A percentile compares a stretch with the other conserved stretches of the same genome.
Conservation (phyloP, 1,140 invertebrate genomes). For the Drosophila chauvacae region DNA sequence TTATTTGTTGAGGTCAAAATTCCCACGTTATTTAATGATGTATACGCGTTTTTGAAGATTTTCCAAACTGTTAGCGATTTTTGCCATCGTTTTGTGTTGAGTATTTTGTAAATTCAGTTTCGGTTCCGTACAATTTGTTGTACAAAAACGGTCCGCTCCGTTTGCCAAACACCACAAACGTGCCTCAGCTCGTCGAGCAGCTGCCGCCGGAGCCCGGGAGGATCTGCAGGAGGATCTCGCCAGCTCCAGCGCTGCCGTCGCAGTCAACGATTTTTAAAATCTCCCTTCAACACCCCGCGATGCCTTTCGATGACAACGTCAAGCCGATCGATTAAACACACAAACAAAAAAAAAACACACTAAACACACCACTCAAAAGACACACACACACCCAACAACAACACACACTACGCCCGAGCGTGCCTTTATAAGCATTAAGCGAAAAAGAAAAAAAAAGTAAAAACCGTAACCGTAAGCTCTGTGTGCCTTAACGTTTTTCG, state of each 20-base stretch:
- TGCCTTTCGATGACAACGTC: constrained; percentile 59
- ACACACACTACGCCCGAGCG: constrained; percentile 55
- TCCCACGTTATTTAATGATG: constrained; percentile 43
- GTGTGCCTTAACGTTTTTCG: constrained; percentile 69
- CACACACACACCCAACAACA: constrained; percentile 41
- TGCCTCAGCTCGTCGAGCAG: constrained; percentile 79
- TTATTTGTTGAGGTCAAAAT: constrained; percentile 59
- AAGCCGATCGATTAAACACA: constrained; percentile 28
- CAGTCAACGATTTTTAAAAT: constrained; percentile 82
- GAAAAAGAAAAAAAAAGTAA: constrained; percentile 3
- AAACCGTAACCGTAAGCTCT: constrained; percentile 45
- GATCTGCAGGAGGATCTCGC: constrained; percentile 27
- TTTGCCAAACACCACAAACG: constrained; percentile 79
- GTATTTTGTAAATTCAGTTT: constrained; percentile 59
- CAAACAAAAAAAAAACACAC: constrained; percentile 8
- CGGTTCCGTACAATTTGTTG: constrained; percentile 79
- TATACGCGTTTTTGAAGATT: constrained; percentile 68
- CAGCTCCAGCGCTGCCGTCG: constrained; percentile 65
- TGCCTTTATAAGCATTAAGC: constrained; percentile 67
- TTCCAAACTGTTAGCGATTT: constrained; percentile 59
- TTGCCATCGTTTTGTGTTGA: constrained; percentile 51
- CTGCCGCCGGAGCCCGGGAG: constrained; percentile 20
- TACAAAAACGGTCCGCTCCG: constrained; percentile 75
- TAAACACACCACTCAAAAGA: constrained; percentile 42
- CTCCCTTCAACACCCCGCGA: constrained; percentile 56